Base-by-base conservation (phyloP, 1,140 invertebrate genomes). In the Scylla paramamosain region DNA sequence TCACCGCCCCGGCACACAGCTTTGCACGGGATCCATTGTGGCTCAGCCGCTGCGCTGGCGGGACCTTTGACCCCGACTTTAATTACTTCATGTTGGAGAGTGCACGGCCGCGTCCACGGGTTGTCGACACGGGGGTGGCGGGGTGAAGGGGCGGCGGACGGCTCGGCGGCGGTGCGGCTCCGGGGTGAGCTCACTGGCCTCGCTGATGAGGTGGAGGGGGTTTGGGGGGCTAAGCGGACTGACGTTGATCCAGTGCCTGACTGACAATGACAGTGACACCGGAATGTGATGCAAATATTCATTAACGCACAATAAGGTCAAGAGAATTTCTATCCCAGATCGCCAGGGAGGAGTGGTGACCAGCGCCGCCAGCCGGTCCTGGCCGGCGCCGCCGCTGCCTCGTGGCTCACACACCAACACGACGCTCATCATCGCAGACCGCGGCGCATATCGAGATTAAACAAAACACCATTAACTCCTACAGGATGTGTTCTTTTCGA, bases 81-180 rank as follows among this genome's bases (percentile, higher is more conserved):
- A 77, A 77, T 77, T 77, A 77, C 67, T 77, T 77, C 67, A 77
- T 77, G 67, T 77, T 77, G 67, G 67, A 77, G 67, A n/a, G 67
- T n/a, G 67, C 67, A 25, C 25, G 67, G 67, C 67, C 67, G 25
- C 67, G 25, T 59, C 52, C 52, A 12, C 12, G 52, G 52, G 52
- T 59, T 59, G 52, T 59, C 52, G 52, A 59, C 52, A 20, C 52
- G 67, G 67, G 25, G 67, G 67, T n/a, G 67, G 20, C 12, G 52
- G 52, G 52, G 52, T 12, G 20, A 59, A 20, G 20, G 52, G 25
- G 67, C 4, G 67, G 67, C 20, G 7, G n/a, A 2, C 67, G 20
- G 67, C 12, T 1, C 20, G 20, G 67, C 20, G 67, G 67, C 20
- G 8, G 67, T 3, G 52, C 52, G 2, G 6, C 52, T 20, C 52